Evolutionary conservation across 2,888 invertebrate species (phyloP), one percentile per base, ranked within the genome.

Genomic region (Cheilosia soror): DNA sequence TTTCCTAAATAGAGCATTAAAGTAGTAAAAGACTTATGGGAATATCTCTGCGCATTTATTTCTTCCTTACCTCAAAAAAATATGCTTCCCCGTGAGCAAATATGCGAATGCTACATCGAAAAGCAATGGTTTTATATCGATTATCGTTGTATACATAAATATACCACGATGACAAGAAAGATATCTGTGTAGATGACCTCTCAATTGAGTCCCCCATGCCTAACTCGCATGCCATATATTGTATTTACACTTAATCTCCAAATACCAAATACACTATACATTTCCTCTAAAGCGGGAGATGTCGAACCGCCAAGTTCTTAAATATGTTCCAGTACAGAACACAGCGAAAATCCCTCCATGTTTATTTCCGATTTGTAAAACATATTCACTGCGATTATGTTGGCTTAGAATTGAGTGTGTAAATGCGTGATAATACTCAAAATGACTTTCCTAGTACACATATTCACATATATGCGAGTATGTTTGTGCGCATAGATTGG

Each of bases 311-410:
- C 44, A 33, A 69, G 60, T 29, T 53, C 62, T 58, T 53, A 62
- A 68, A 77, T 77, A 68, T 68, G 53, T 44, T 69, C 62, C 27
- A 73, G 55, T 73, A 65, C 55, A 63, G 69, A 77, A 53, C 58
- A 53, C 68, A 62, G 42, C 60, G 68, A 60, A 76, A 77, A 77
- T 68, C 76, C 76, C 44, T 31, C 68, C 53, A 60, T 62, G 65
- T 77, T 77, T 68, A 77, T 68, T 68, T 77, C 76, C 76, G 76
- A 77, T 77, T 77, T 77, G 76, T 68, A 77, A 77, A 77, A 77
- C 76, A 68, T 68, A 77, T 77, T 77, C 68, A 49, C 55, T 57
- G 71, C 58, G 78, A 71, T 78, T 71, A 71, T 65, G 44, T 78
- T 71, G 63, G 78, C 78, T 78, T 71, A 71, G 71, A 78, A 78